Conservation (phyloP, 2,888 invertebrate genomes). For the Schrankia costaestrigalis region DNA sequence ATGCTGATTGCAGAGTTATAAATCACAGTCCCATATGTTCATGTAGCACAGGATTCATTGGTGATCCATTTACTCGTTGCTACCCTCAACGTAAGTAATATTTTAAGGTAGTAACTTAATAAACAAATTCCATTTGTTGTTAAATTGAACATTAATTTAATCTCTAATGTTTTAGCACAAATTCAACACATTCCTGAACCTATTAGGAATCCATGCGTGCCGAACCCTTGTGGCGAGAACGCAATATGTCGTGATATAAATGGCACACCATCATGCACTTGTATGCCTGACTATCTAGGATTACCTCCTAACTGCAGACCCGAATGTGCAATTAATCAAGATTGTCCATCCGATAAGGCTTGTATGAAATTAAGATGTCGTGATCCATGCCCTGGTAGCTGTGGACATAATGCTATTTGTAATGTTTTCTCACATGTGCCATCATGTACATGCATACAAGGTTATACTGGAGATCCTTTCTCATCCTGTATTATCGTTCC, state of each 20-base stretch:
- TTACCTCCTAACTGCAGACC: conserved; percentile 86
- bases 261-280: conserved; percentile 83
- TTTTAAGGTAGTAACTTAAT: background rate
- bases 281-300: conserved; percentile 83
- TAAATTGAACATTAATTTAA: background rate
- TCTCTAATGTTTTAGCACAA: conserved; percentile 38
- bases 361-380: conserved; percentile 87
- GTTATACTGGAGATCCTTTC: conserved; percentile 90
- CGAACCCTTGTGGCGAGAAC: conserved; percentile 85
- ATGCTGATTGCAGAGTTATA: conserved; percentile 85
- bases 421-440: conserved; percentile 85
- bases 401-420: conserved; percentile 83
- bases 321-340: conserved; percentile 86
- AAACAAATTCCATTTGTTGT: background rate
- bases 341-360: conserved; percentile 85
- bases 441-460: conserved; percentile 84
- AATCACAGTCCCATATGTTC: conserved; percentile 91
- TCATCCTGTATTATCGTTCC: conserved; percentile 79
- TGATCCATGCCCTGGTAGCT: conserved; percentile 87
- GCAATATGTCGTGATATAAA: conserved; percentile 83
- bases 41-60: conserved; percentile 82
- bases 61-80: conserved; percentile 86
- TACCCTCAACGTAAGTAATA: conserved; percentile 72
- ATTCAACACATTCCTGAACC: conserved; percentile 48
- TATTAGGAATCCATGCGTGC: conserved; percentile 83